These are phyloP conservation scores for Teleogryllus occipitalis DNA, from an alignment of 1,140 invertebrate genomes.

Conservation along the genomic window DNA sequence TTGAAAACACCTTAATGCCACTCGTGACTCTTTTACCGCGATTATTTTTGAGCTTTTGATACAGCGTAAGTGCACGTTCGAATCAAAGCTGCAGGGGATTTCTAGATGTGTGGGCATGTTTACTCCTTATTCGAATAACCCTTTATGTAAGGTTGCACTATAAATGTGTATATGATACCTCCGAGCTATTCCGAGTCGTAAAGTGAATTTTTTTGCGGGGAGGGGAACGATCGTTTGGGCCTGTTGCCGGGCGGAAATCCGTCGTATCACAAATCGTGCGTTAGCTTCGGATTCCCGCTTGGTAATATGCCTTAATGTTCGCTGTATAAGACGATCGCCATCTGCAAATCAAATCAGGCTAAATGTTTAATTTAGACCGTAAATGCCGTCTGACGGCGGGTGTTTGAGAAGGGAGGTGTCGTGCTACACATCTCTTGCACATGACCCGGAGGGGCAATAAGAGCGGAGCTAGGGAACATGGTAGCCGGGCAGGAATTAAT, in stretches of 20 bases:
- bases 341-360: slow-evolving; percentile 1
- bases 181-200: not conserved
- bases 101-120: not conserved
- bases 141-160: not conserved
- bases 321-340: not conserved
- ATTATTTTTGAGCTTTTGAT: not conserved
- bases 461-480: not conserved
- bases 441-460: not conserved
- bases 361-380: not conserved
- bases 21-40: not conserved
- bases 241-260: not conserved
- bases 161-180: slow-evolving; percentile 5
- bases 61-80: not conserved
- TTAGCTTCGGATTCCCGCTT: not conserved
- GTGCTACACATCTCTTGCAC: not conserved
- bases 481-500: not conserved
- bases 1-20: not conserved
- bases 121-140: slow-evolving; percentile 4
- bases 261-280: not conserved
- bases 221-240: not conserved
- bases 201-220: not conserved
- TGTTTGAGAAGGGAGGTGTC: not conserved
- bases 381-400: not conserved
- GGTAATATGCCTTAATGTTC: slow-evolving; percentile 2
- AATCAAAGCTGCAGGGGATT: not conserved